Base-by-base conservation (phyloP, 2,888 invertebrate species). In the Polyommatus icarus region DNA sequence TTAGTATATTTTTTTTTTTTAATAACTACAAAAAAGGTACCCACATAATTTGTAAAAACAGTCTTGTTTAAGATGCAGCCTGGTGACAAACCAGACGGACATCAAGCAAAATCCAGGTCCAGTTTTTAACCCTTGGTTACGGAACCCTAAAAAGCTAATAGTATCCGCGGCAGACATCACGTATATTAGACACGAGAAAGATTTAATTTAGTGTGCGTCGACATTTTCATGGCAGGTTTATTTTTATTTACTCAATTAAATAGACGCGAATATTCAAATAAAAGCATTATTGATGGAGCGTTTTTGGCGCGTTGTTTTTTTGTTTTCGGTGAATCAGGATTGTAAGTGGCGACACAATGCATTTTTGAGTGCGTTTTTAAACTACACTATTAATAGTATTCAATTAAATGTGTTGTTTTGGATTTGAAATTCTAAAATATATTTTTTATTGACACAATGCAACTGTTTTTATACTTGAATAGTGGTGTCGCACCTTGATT, bases 181-280 rank as follows among this genome's bases (percentile, higher is more conserved):
- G 4, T 24, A 54, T 54, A 75, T 54, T 75, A 75, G 75, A 75
- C 75, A 75, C 54, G 50, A 6, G 73, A 73, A 40, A 46, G 40
- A 46, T 50, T 75, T 75, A 50, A 46, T 40, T 73, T 20, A 73
- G 12, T 10, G 12, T 24, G 12, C n/a, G 50, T 15, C 73, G 73
- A 50, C 75, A 54, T 24, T 75, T 73, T 20, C 24, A 15, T 50
- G 40, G 5, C n/a, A 8, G 10, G 73, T 29, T 75, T 54, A 75
- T 75, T 75, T 75, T 75, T 75, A 75, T 75, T 50, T 75, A 72
- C n/a, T 20, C 40, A 54, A 75, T 54, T 54, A 15, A 75, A 24
- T 54, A 75, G 46, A 20, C 40, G 50, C 24, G 46, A 40, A 8
- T 61, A 61, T 24, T 10, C 61, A 10, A 20, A n/a, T 20, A 24